These are phyloP conservation scores for Eulithis testata DNA, from an alignment of 2,888 invertebrate species.

Conservation along the genomic window DNA sequence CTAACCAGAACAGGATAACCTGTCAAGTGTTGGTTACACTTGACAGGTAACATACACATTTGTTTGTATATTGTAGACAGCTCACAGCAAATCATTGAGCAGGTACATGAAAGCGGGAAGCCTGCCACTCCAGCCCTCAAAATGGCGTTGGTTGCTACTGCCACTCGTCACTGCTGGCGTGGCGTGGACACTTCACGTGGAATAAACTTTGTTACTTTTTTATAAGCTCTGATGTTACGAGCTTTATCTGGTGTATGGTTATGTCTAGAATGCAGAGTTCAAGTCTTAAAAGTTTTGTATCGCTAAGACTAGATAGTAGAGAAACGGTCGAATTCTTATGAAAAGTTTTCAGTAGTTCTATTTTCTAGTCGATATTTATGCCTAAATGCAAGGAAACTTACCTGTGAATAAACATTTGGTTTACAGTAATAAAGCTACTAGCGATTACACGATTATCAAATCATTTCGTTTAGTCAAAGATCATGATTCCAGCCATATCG, in stretches of 20 bases:
- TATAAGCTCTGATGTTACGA: constrained; percentile 14
- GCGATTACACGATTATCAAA: constrained; percentile 38
- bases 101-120: constrained; percentile 20
- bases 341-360: no score
- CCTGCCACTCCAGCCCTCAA: constrained; percentile 27
- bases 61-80: constrained; percentile 20
- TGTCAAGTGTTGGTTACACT: no score
- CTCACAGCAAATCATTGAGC: constrained; percentile 31
- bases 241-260: background rate
- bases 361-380: no score
- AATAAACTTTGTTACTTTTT: constrained; percentile 28
- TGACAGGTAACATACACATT: constrained; percentile 24
- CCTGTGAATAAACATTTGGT: background rate
- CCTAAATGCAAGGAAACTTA: background rate
- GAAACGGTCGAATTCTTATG: no score
- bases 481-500: constrained; percentile 29
- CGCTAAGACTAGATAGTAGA: no score
- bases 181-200: constrained; percentile 30
- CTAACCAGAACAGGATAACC: constrained; percentile 17
- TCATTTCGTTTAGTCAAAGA: constrained; percentile 38
- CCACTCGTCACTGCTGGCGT: constrained; percentile 30
- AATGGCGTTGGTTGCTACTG: constrained; percentile 27
- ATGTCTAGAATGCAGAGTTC: no score
- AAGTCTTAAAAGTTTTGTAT: no score
- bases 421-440: background rate